Base-by-base conservation (phyloP, 2,797 vertebrate genomes). In the Capromys pilorides region DNA sequence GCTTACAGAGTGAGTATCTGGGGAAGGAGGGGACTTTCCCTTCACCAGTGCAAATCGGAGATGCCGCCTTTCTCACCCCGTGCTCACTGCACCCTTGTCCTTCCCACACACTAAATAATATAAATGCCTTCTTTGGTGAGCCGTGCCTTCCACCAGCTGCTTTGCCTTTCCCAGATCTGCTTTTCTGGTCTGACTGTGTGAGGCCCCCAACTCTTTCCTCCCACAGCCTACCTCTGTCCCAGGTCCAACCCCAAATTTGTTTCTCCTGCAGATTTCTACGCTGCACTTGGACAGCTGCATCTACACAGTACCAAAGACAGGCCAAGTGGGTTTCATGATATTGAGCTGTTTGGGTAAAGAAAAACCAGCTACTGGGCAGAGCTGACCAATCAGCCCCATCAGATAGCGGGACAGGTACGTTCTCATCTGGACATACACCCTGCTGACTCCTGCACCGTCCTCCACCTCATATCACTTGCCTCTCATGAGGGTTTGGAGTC, bases 401-500 rank as follows among this genome's bases (percentile, higher is more conserved):
- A 71, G 78, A 91, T 62, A 59, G 61, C 1, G 59, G 71, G 39
- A 45, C 93, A 91, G 94, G 94, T 92, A 62, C 71, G 67, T 41
- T 10, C 0, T 3, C 13, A 5, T 57, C 84, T 11, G 28, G 81
- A 41, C 22, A 22, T 24, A 69, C 54, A 66, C 0, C 12, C 64
- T 31, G 3, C 64, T 22, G 54, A 24, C 36, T 80, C 51, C 87
- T 64, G 31, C 10, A 28, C 79, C 88, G 64, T 54, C 85, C 51
- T 89, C 93, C 80, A 82, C 87, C 36, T 67, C 73, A 49, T 36
- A 19, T 66, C 59, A 31, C 31, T 11, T 73, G 54, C 73, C 85
- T 92, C 92, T 96, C 14, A 0, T 16, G 67, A 96, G 96, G 54
- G 87, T 86, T 87, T 88, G 88, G 73, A 92, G 85, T 90, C 82